Base-by-base conservation (phyloP, 2,113 vertebrate genomes). In the Microtus oregoni region DNA sequence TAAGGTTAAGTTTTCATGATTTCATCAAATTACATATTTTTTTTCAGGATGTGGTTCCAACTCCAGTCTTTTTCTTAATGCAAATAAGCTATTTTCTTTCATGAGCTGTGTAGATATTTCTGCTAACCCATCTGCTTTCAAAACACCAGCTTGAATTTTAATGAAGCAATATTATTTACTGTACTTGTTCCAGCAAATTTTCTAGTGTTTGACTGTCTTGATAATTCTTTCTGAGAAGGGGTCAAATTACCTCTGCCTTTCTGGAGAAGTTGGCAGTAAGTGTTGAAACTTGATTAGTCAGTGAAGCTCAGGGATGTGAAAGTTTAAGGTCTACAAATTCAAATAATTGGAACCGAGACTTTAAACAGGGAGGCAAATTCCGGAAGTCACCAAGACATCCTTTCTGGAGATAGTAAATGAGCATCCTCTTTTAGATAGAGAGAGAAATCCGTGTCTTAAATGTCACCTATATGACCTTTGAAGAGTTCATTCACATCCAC, bases 91-190 rank as follows among this genome's bases (percentile, higher is more conserved):
- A 30, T 88, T 96, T 97, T 92, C 85, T 94, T 94, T 96, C 91
- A 82, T 90, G 70, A 94, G 24, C 73, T 96, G 47, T 94, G 76
- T 77, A 94, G 50, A 96, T 92, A 91, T 97, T 94, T 95, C 86
- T 96, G 78, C 82, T 93, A 89, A 96, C 38, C 58, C 91, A 94
- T 96, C 77, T 97, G 91, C 73, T 96, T 89, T 92, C 94, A 94
- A 90, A 96, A 15, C 70, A 15, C 30, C 35, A 94, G 76, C n/a
- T 90, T 96, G 94, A 93, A 97, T 97, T 97, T 96, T 96, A 95
- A 96, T 86, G n/a, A 93, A 52, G 61, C 24, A 91, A 77, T 95
- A 87, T 97, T 97, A 94, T 96, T 96, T 97, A 63, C 89, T 97
- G 5, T 93, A 91, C 47, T 93, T 90, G 11, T 91, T 89, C 17